Evolutionary conservation across 2,888 invertebrate species (phyloP), one percentile per base, ranked within the genome.

Genomic region (Papilio demoleus): DNA sequence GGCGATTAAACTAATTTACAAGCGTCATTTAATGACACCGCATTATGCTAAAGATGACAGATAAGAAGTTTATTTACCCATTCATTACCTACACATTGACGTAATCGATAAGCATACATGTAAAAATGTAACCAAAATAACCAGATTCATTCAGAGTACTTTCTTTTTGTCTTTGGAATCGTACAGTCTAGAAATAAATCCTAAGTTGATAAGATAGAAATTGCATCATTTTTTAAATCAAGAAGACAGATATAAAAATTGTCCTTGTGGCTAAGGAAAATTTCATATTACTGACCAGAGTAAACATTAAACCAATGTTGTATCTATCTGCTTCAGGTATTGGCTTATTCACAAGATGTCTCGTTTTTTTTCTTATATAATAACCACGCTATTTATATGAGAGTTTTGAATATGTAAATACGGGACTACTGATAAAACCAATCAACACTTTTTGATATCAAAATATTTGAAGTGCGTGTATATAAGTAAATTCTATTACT

Each of bases 1-100:
- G 40, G 53, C 53, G 40, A 31, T 31, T 67, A 42, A 36, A n/a
- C 22, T 8, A 36, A 14, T 34, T 62, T 36, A 31, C 22, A 34
- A 22, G 12, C 34, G 47, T 53, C 19, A 50, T 19, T 31, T 40
- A 42, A 40, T 31, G 11, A 1, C 34, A 22, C 56, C 31, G 19
- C 31, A 56, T 19, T 56, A 65, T 42, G 40, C 31, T 31, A 58
- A 65, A 27, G 47, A 24, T 53, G 14, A 58, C 9, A 50, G 27
- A 53, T 24, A 38, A 27, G 24, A 14, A 47, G 8, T 9, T n/a
- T 42, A 24, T 61, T 42, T 3, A 17, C 4, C 27, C 40, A 42
- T 40, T 47, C 47, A 24, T 22, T 22, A 22, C 12, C 22, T 22
- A 53, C 27, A 53, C 22, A 50, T 14, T 50, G 50, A 50, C 50